phyloP scores from a whole-genome alignment of 1,140 invertebrate species.

The Arion vulgaris region DNA sequence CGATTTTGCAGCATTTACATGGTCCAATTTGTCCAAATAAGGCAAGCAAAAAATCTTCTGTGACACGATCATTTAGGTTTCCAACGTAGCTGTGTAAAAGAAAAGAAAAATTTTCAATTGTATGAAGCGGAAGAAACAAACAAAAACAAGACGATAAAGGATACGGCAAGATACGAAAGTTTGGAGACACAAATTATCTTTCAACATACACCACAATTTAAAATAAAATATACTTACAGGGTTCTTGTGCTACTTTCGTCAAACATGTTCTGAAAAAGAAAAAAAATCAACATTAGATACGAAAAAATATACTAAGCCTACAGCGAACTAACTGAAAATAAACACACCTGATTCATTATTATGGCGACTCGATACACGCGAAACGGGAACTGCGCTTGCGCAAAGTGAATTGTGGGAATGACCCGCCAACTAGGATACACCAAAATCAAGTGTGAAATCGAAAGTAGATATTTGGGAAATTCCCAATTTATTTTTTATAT shows the following conservation, averaged over 20 bases:
- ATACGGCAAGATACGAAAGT: slow-evolving; percentile 38
- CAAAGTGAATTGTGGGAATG: slow-evolving; percentile 45
- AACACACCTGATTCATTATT: slow-evolving; percentile 52
- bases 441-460: slow-evolving; percentile 29
- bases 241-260: slow-evolving; percentile 56
- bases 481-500: neutral
- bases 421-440: slow-evolving; percentile 42
- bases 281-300: slow-evolving; percentile 40
- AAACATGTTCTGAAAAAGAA: slow-evolving; percentile 53
- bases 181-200: slow-evolving; percentile 31
- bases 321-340: slow-evolving; percentile 41
- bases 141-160: slow-evolving; percentile 34
- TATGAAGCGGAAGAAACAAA: slow-evolving; percentile 31
- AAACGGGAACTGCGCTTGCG: slow-evolving; percentile 53
- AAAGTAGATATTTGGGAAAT: slow-evolving; percentile 34
- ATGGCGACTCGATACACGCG: slow-evolving; percentile 56
- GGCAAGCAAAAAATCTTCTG: slow-evolving; percentile 93
- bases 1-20: slow-evolving; percentile 98
- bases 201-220: neutral
- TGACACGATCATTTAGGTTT: slow-evolving; percentile 92
- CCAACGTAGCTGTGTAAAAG: slow-evolving; percentile 86
- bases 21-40: slow-evolving; percentile 96
- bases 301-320: slow-evolving; percentile 28
- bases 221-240: slow-evolving; percentile 53
- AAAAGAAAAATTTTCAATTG: slow-evolving; percentile 41